phyloP scores from a whole-genome alignment of 2,888 invertebrate genomes.

The Xylocampa areola region DNA sequence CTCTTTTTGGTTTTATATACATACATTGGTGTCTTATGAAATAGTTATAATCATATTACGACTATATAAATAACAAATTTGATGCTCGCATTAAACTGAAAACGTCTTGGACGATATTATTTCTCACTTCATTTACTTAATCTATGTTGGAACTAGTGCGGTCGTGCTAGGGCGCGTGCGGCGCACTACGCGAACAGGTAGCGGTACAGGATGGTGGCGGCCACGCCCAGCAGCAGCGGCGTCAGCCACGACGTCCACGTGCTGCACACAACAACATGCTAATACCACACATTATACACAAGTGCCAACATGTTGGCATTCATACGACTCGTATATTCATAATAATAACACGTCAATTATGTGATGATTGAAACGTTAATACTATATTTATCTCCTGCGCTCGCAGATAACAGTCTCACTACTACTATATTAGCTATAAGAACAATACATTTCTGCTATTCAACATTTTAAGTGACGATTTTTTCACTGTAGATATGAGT shows the following conservation, averaged over 20 bases:
- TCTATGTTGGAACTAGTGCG: not conserved
- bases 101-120: constrained; percentile 20
- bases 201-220: constrained; percentile 92
- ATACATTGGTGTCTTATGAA: too few species aligned
- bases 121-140: constrained; percentile 18
- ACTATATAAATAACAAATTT: not conserved
- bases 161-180: constrained; percentile 8
- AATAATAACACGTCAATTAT: not conserved
- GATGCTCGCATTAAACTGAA: constrained; percentile 2
- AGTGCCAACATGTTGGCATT: too few species aligned
- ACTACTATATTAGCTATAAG: too few species aligned
- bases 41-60: not conserved
- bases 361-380: not conserved
- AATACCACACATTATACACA: constrained; percentile 22
- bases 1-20: too few species aligned
- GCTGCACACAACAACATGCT: constrained; percentile 65
- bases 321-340: not conserved
- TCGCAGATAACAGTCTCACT: not conserved
- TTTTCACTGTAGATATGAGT: too few species aligned
- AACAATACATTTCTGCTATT: too few species aligned
- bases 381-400: not conserved
- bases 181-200: constrained; percentile 90
- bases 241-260: constrained; percentile 91
- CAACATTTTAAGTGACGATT: too few species aligned
- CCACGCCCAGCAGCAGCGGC: constrained; percentile 91